Percentiles rank a stretch among this genome's conserved stretches.
Evolutionary conservation across 2,797 vertebrate species (phyloP).

Genomic region (Mico argentatus): DNA sequence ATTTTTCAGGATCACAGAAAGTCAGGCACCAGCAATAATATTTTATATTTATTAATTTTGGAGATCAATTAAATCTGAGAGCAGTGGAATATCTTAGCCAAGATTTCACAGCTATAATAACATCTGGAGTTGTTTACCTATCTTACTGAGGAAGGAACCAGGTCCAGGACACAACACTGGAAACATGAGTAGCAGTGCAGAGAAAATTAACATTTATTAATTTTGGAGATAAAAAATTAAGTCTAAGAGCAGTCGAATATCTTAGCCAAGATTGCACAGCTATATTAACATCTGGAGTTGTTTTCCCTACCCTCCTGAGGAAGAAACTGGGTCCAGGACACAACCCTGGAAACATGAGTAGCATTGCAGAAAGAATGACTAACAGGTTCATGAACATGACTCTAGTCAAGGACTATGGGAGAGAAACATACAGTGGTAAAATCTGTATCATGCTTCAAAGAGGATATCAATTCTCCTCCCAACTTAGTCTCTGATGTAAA

Average conservation of each 20-base stretch:
- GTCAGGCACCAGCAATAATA: background rate
- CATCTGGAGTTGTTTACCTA: background rate
- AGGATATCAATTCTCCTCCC: background rate
- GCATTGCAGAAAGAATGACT: background rate
- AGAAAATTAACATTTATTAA: background rate
- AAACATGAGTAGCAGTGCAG: background rate
- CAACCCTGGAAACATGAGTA: background rate
- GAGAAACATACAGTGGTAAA: background rate
- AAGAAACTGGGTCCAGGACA: background rate
- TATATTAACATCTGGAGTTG: background rate
- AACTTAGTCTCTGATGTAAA: too few species aligned
- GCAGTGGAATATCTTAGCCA: background rate
- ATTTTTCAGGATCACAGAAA: background rate
- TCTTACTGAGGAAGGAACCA: background rate
- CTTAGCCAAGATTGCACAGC: background rate
- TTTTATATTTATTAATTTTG: background rate
- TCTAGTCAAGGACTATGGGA: background rate
- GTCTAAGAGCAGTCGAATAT: background rate
- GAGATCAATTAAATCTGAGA: background rate
- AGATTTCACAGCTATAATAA: background rate
- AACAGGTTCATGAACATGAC: background rate
- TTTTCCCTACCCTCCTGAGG: background rate
- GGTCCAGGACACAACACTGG: background rate
- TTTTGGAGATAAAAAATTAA: background rate
- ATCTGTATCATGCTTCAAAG: background rate